Conservation (phyloP, 2,113 vertebrate genomes). For the Anarrhichthys ocellatus region DNA sequence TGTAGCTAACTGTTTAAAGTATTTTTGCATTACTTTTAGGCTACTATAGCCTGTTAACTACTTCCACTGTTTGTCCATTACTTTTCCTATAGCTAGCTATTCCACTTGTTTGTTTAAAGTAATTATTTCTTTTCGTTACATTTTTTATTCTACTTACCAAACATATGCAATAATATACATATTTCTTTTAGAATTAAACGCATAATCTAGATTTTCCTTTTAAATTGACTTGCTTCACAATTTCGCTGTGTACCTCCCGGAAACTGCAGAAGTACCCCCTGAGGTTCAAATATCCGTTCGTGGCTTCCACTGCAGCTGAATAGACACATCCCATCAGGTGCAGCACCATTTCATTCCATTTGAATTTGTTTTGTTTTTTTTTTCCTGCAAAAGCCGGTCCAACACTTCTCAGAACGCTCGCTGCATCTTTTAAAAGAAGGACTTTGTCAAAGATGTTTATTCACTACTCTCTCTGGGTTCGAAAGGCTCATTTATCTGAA, state of each 20-base stretch:
- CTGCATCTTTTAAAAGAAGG: slow-evolving; percentile 33
- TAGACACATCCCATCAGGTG: slow-evolving; percentile 53
- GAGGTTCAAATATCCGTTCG: background rate
- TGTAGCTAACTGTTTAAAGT: background rate
- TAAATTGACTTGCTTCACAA: background rate
- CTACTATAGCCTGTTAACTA: background rate
- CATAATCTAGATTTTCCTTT: background rate
- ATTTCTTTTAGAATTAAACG: background rate
- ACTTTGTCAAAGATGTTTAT: slow-evolving; percentile 61
- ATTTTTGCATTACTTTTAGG: background rate
- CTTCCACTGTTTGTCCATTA: background rate
- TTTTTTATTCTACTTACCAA: background rate
- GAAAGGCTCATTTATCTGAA: slow-evolving; percentile 59
- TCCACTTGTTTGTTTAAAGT: background rate
- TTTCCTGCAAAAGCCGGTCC: background rate
- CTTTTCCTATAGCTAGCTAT: background rate
- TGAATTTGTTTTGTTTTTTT: background rate
- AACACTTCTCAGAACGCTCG: slow-evolving; percentile 14
- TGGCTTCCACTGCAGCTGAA: slow-evolving; percentile 5
- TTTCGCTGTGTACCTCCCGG: background rate
- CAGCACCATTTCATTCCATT: slow-evolving; percentile 23
- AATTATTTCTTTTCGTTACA: background rate
- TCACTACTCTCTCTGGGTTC: slow-evolving; percentile 52
- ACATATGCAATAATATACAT: background rate
- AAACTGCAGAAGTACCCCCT: slow-evolving; percentile 2